A percentile compares a stretch with the other conserved stretches of the same genome.
Conservation (phyloP, 2,797 vertebrate species). For the Rhabdophis nuchalis region DNA sequence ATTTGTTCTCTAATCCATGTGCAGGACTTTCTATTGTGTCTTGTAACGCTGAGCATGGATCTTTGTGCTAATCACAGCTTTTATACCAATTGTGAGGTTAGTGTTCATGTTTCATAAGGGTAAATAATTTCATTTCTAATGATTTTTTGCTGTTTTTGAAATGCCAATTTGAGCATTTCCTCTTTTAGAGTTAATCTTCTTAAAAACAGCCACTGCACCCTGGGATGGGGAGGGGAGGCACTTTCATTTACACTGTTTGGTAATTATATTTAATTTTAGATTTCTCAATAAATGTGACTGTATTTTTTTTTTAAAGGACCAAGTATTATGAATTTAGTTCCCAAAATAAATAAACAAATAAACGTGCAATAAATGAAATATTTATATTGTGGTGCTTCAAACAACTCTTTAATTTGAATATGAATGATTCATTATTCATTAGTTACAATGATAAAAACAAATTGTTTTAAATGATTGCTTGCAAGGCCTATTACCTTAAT, state of each 20-base stretch:
- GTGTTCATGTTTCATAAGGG: background rate
- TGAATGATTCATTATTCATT: background rate
- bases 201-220: background rate
- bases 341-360: background rate
- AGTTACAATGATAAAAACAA: background rate
- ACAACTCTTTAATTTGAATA: background rate
- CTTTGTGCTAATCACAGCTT: background rate
- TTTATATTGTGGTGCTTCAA: background rate
- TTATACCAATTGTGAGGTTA: background rate
- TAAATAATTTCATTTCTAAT: conserved; percentile 23
- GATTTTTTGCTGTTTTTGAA: conserved; percentile 6
- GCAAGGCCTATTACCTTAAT: background rate
- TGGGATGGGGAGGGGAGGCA: background rate
- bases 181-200: conserved; percentile 1
- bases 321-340: background rate
- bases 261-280: background rate
- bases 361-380: background rate
- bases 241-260: background rate
- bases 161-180: conserved; percentile 6
- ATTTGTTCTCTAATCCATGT: background rate
- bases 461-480: background rate
- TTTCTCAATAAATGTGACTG: background rate
- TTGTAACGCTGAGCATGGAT: background rate
- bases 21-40: background rate
- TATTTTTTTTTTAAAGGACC: background rate